Percentiles rank a stretch among this genome's conserved stretches.
phyloP scores from a whole-genome alignment of 2,797 vertebrate genomes.

The Pelodytes ibericus region DNA sequence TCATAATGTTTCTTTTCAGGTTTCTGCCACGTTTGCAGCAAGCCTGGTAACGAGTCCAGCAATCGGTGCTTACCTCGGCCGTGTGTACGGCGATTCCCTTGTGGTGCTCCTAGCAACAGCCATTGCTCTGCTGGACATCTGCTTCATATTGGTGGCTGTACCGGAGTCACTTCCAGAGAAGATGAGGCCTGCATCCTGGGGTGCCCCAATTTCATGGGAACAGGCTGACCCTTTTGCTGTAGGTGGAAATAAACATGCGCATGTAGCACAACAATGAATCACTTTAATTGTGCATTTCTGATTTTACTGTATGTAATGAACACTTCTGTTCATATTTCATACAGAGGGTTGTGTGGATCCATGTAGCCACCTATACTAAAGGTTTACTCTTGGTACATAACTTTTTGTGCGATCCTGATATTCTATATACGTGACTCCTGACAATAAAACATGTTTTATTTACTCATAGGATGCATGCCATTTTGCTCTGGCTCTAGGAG shows the following conservation, averaged over 20 bases:
- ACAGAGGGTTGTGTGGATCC: too few species aligned
- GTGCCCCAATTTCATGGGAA: slow-evolving; percentile 86
- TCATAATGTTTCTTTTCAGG: slow-evolving; percentile 64
- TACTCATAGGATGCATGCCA: too few species aligned
- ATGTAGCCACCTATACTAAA: too few species aligned
- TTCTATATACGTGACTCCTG: too few species aligned
- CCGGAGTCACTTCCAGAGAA: slow-evolving; percentile 85
- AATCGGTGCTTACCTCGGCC: slow-evolving; percentile 84
- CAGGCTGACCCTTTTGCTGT: slow-evolving; percentile 89
- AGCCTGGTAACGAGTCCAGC: slow-evolving; percentile 86
- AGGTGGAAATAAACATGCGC: slow-evolving; percentile 55
- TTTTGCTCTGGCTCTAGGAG: too few species aligned
- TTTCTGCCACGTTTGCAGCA: slow-evolving; percentile 85
- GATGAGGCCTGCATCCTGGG: slow-evolving; percentile 86
- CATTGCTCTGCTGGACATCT: slow-evolving; percentile 84
- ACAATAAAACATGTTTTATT: too few species aligned
- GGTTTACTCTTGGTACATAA: too few species aligned
- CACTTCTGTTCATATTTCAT: too few species aligned
- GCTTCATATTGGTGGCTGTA: slow-evolving; percentile 85
- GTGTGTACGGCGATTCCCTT: slow-evolving; percentile 81
- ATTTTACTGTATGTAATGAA: too few species aligned
- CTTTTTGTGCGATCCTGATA: too few species aligned
- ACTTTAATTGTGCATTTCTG: too few species aligned
- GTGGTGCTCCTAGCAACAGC: slow-evolving; percentile 85
- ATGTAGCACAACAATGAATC: neutral